phyloP scores from a whole-genome alignment of 2,888 invertebrate genomes.

The Carterocephalus palaemon region DNA sequence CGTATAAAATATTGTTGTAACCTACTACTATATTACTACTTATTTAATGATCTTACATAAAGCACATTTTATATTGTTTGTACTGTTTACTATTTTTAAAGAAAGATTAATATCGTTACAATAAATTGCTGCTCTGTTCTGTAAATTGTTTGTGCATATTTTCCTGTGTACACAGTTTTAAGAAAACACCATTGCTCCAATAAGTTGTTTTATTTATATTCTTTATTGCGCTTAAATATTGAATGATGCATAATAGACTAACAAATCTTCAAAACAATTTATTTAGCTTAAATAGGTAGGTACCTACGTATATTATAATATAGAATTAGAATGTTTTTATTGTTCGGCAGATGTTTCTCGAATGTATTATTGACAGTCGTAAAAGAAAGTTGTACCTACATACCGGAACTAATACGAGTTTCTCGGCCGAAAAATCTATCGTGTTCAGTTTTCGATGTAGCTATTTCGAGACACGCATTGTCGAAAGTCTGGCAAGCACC shows the following conservation, averaged over 20 bases:
- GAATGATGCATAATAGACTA: too few relatives aligned
- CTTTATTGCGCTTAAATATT: background rate
- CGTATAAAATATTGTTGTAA: conserved; percentile 34
- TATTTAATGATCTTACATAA: conserved; percentile 7
- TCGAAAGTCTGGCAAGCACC: conserved; percentile 68
- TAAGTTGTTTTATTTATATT: conserved; percentile 18
- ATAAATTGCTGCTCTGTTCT: conserved; percentile 12
- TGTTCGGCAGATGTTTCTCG: too few relatives aligned
- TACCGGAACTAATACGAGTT: conserved; percentile 20
- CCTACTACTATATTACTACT: conserved; percentile 8
- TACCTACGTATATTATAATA: too few relatives aligned
- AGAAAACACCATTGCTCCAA: conserved; percentile 14
- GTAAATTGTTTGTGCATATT: conserved; percentile 14
- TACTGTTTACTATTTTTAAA: conserved; percentile 5
- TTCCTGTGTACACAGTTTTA: conserved; percentile 17
- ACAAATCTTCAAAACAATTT: too few relatives aligned
- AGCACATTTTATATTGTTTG: conserved; percentile 10
- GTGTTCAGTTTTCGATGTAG: conserved; percentile 53
- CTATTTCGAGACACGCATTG: conserved; percentile 71
- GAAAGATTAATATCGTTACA: conserved; percentile 8
- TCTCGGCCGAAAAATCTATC: conserved; percentile 45
- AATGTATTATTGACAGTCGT: background rate
- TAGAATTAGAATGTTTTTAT: too few relatives aligned
- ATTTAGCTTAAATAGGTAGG: too few relatives aligned
- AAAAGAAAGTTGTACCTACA: background rate